These are phyloP conservation scores for Ruditapes philippinarum DNA, from an alignment of 1,140 invertebrate genomes.

Conservation along the genomic window DNA sequence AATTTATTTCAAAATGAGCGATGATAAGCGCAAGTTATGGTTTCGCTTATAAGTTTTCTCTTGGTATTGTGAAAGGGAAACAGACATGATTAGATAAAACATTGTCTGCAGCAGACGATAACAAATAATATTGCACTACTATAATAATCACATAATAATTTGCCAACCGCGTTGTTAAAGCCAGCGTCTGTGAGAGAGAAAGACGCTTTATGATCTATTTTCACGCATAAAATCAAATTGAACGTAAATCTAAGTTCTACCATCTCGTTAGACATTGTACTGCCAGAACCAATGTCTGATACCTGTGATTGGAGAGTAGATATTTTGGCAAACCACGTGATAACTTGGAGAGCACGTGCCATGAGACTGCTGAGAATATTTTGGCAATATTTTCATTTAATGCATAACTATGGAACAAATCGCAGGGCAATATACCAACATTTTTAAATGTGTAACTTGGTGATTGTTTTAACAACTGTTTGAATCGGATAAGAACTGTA, in stretches of 20 bases:
- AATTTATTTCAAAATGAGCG: no score
- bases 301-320: constrained; percentile 11
- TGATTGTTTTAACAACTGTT: neutral
- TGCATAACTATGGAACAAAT: neutral
- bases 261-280: neutral
- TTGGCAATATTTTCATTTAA: constrained; percentile 22
- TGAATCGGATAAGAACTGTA: no score
- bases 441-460: neutral
- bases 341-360: neutral
- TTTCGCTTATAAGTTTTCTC: neutral
- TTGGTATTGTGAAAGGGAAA: neutral
- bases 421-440: neutral
- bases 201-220: neutral
- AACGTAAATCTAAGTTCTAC: neutral
- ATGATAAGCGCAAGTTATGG: no score
- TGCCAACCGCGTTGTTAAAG: neutral
- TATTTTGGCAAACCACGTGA: constrained; percentile 4
- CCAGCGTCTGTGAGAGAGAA: neutral
- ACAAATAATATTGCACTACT: neutral
- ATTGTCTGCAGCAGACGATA: neutral
- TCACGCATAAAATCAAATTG: neutral
- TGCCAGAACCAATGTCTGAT: neutral
- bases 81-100: no score
- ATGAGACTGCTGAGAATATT: neutral
- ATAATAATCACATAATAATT: constrained; percentile 4